These are phyloP conservation scores for Apostichopus leukothele DNA, from an alignment of 53 echinoderm and acorn worm species.

Conservation along the genomic window DNA sequence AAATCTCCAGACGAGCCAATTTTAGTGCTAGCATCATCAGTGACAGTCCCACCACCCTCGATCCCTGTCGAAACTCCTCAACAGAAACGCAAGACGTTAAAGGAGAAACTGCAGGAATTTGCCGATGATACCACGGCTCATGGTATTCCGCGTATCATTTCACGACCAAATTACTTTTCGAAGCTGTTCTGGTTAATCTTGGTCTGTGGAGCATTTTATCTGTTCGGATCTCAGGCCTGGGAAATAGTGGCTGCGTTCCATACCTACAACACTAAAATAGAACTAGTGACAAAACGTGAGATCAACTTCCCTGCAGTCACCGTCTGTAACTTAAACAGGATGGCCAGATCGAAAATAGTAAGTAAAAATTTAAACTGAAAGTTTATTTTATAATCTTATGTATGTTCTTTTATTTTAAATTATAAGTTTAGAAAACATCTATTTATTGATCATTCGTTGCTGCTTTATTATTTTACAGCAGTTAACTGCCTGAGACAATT, in stretches of 20 bases:
- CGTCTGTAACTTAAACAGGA: slow-evolving; percentile 85
- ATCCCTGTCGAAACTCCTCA: neutral
- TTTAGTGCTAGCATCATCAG: neutral
- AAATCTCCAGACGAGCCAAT: neutral
- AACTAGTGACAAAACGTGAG: slow-evolving; percentile 60
- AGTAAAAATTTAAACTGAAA: neutral
- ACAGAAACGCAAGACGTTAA: slow-evolving; percentile 8
- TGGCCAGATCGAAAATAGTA: slow-evolving; percentile 51
- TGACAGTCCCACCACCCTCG: neutral
- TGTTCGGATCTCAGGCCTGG: slow-evolving; percentile 63
- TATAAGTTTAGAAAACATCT: too few species aligned
- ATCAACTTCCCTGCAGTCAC: slow-evolving; percentile 78
- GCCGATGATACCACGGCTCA: slow-evolving; percentile 78
- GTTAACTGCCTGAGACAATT: too few species aligned
- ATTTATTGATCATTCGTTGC: too few species aligned
- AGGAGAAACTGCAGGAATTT: slow-evolving; percentile 71
- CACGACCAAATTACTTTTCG: slow-evolving; percentile 47
- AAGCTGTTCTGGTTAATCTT: slow-evolving; percentile 71
- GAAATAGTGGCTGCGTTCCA: slow-evolving; percentile 54
- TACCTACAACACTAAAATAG: slow-evolving; percentile 72
- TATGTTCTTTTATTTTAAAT: too few species aligned
- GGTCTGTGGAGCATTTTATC: slow-evolving; percentile 29
- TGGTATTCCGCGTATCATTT: slow-evolving; percentile 70
- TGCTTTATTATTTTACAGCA: too few species aligned
- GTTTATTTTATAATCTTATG: too few species aligned